phyloP scores from a whole-genome alignment of 2,888 invertebrate genomes.

The Noctua janthina region DNA sequence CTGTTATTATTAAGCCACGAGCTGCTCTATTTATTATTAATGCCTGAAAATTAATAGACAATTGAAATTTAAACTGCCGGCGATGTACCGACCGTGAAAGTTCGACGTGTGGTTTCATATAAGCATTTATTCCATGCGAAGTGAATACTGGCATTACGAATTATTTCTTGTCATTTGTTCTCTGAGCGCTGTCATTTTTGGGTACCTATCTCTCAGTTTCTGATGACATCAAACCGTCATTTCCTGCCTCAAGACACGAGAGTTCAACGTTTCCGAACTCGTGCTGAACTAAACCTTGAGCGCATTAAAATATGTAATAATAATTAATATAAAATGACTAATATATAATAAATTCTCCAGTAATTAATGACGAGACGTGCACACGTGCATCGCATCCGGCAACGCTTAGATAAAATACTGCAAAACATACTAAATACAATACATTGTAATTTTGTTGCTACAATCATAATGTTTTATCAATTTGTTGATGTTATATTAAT shows the following conservation, averaged over 20 bases:
- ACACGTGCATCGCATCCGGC: slow-evolving; percentile 60
- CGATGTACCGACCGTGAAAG: no score
- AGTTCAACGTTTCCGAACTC: slow-evolving; percentile 30
- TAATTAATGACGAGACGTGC: slow-evolving; percentile 36
- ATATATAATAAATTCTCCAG: slow-evolving; percentile 36
- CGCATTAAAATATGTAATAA: slow-evolving; percentile 8
- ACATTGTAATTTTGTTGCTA: slow-evolving; percentile 51
- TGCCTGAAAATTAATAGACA: no score
- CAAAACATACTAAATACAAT: slow-evolving; percentile 51
- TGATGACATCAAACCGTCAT: neutral
- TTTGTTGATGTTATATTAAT: slow-evolving; percentile 43
- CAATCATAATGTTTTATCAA: slow-evolving; percentile 46
- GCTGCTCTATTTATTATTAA: no score
- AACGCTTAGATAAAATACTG: slow-evolving; percentile 52
- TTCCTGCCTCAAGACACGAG: neutral
- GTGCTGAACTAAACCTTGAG: slow-evolving; percentile 28
- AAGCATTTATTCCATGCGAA: neutral
- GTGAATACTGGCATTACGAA: neutral
- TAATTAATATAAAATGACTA: slow-evolving; percentile 29
- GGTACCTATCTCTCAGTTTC: neutral
- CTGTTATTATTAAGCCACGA: no score
- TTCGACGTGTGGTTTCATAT: no score
- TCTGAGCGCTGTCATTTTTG: neutral
- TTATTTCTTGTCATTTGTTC: neutral
- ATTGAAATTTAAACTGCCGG: no score